Conservation (phyloP, 2,113 vertebrate genomes). For the Barnardius zonarius region DNA sequence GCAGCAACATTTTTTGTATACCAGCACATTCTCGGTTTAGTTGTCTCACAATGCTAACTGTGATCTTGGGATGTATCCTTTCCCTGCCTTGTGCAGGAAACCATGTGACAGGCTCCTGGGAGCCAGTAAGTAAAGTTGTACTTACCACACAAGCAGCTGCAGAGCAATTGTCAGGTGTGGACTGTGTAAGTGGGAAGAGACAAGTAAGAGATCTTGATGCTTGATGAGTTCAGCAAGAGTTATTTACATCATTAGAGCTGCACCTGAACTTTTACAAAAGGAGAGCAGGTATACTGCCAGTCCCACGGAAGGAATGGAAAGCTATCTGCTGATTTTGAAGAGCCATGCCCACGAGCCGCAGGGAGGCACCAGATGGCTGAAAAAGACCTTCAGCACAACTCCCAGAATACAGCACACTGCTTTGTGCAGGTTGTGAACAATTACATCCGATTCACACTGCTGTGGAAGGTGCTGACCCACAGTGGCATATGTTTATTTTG, state of each 20-base stretch:
- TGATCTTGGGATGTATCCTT: neutral
- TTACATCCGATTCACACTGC: neutral
- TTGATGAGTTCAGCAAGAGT: neutral
- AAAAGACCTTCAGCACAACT: neutral
- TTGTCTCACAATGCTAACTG: neutral
- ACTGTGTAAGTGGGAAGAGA: neutral
- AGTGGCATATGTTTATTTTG: neutral
- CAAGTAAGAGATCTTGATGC: neutral
- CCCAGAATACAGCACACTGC: neutral
- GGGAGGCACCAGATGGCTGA: conserved; percentile 45
- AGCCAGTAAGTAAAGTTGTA: neutral
- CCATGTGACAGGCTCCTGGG: neutral
- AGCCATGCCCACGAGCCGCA: neutral
- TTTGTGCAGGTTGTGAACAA: neutral
- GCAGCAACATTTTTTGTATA: conserved; percentile 43
- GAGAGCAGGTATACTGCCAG: neutral
- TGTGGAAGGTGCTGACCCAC: neutral
- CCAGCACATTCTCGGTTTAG: conserved; percentile 39
- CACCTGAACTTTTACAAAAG: neutral
- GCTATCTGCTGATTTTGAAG: neutral
- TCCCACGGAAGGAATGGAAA: neutral
- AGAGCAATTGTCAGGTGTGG: neutral
- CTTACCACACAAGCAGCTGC: fast-evolving
- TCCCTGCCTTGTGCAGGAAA: neutral
- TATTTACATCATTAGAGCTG: neutral